Conservation (phyloP, 1,140 invertebrate species). For the Bombus breviceps region DNA sequence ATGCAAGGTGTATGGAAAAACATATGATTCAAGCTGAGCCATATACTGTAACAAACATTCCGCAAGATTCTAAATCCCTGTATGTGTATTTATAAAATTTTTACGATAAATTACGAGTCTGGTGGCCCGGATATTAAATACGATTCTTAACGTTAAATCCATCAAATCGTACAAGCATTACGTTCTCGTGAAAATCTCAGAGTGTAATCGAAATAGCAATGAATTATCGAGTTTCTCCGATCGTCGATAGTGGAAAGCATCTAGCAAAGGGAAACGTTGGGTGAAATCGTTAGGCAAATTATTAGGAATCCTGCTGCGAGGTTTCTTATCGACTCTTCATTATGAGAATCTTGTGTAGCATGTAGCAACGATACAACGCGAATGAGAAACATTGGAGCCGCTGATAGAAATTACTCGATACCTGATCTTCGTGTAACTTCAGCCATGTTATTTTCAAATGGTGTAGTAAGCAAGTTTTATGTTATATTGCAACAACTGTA, state of each 20-base stretch:
- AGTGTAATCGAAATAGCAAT: not conserved
- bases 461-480: not conserved
- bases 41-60: too few species aligned
- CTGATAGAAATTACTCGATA: not conserved
- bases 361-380: not conserved
- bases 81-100: too few species aligned
- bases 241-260: not conserved
- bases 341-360: not conserved
- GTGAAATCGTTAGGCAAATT: conserved; percentile 31
- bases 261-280: not conserved
- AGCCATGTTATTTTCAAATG: not conserved
- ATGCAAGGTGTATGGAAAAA: too few species aligned
- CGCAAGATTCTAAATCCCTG: too few species aligned
- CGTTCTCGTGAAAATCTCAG: not conserved
- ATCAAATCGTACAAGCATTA: not conserved
- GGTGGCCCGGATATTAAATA: not conserved
- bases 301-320: not conserved
- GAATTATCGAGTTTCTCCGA: conserved; percentile 22
- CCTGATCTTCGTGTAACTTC: not conserved
- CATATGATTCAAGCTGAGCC: too few species aligned
- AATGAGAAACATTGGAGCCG: not conserved
- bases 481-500: not conserved
- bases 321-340: conserved; percentile 20
- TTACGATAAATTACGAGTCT: too few species aligned
- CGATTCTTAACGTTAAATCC: too few species aligned